phyloP scores from a whole-genome alignment of 2,888 invertebrate genomes.

The Chydorus sphaericus region DNA sequence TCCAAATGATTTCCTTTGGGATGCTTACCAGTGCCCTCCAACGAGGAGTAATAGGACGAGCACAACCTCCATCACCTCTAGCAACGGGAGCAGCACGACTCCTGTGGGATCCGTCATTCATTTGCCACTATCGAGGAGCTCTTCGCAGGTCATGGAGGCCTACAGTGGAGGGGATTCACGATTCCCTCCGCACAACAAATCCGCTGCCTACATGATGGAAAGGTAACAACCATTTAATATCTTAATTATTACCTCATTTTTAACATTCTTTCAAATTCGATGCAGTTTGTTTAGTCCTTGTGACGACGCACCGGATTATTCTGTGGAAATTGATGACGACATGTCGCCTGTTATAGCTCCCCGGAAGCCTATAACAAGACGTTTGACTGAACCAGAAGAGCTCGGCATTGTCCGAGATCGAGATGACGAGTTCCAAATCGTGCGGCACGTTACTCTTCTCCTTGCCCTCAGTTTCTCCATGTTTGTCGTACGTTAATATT shows the following conservation, averaged over 20 bases:
- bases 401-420: conserved; percentile 24
- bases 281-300: conserved; percentile 21
- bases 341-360: too few species aligned
- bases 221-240: not conserved
- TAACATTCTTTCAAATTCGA: not conserved
- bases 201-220: not conserved
- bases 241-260: not conserved
- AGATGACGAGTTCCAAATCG: conserved; percentile 40
- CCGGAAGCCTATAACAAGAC: not conserved
- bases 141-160: not conserved
- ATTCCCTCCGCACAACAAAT: not conserved
- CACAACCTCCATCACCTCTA: not conserved
- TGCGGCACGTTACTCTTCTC: conserved; percentile 66
- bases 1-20: not conserved
- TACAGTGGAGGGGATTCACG: not conserved
- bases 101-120: not conserved
- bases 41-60: not conserved
- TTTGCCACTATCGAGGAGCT: not conserved
- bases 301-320: conserved; percentile 21
- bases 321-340: not conserved
- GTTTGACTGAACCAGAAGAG: conserved; percentile 25
- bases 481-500: conserved; percentile 57
- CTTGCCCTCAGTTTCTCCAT: conserved; percentile 67
- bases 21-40: not conserved
- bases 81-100: not conserved